phyloP scores from a whole-genome alignment of 2,113 vertebrate species.

The Talpa occidentalis region DNA sequence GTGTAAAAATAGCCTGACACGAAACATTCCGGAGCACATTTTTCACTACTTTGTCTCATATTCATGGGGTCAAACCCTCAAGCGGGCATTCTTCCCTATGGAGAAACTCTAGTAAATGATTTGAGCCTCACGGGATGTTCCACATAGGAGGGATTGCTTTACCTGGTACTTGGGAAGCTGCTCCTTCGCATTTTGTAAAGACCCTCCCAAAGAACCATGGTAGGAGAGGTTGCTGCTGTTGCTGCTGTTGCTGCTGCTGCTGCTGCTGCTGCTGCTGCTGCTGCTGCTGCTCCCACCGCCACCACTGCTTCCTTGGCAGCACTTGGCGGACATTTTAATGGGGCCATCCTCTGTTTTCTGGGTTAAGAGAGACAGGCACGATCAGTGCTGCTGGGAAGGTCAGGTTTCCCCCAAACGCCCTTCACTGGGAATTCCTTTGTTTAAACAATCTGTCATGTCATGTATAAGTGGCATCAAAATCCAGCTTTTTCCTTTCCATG shows the following conservation, averaged over 20 bases:
- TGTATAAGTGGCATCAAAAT: neutral
- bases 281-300: conserved; percentile 33
- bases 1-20: neutral
- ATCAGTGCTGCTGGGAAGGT: neutral
- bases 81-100: neutral
- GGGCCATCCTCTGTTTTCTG: conserved; percentile 86
- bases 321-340: conserved; percentile 78
- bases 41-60: neutral
- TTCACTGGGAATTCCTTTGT: neutral
- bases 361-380: conserved; percentile 49
- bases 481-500: neutral
- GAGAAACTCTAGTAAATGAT: neutral
- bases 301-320: conserved; percentile 76
- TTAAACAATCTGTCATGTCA: neutral
- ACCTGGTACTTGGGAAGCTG: conserved; percentile 90
- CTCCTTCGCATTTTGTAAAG: conserved; percentile 78
- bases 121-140: fast-evolving
- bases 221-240: conserved; percentile 76
- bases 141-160: fast-evolving
- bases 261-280: conserved; percentile 68
- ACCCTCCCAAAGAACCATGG: conserved; percentile 68
- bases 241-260: conserved; percentile 54
- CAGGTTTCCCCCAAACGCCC: neutral
- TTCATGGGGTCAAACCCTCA: neutral
- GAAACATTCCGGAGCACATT: neutral